Evolutionary conservation across 2,888 invertebrate species (phyloP).

Genomic region (Chloroclysta siterata): DNA sequence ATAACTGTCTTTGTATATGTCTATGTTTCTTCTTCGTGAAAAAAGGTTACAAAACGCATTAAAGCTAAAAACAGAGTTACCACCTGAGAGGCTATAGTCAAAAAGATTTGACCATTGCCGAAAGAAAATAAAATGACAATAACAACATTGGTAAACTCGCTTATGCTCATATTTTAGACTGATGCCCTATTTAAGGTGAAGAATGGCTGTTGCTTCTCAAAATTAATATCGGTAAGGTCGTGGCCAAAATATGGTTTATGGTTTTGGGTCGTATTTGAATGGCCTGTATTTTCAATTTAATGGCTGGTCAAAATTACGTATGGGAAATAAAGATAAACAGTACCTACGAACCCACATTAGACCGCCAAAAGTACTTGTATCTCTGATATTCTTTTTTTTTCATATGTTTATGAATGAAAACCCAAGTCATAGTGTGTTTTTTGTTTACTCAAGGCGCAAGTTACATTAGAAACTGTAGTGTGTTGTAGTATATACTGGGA

Average conservation of each 20-base stretch:
- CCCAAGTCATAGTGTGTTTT: too few relatives aligned
- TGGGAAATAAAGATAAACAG: constrained; percentile 26
- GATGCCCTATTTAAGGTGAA: constrained; percentile 29
- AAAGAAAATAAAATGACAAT: not conserved
- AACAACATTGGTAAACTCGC: not conserved
- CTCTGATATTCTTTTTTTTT: not conserved
- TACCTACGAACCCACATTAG: not conserved
- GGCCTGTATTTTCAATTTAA: constrained; percentile 28
- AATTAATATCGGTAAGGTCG: constrained; percentile 28
- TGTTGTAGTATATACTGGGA: not conserved
- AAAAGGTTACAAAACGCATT: too few relatives aligned
- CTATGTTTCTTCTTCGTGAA: too few relatives aligned
- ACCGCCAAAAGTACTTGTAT: not conserved
- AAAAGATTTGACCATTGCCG: too few relatives aligned
- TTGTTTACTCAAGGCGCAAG: too few relatives aligned
- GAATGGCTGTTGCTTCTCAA: constrained; percentile 21
- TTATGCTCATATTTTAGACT: constrained; percentile 38
- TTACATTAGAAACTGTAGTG: too few relatives aligned
- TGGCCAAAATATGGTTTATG: constrained; percentile 28
- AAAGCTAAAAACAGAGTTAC: too few relatives aligned
- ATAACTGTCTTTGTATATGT: too few relatives aligned
- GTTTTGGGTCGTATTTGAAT: constrained; percentile 27
- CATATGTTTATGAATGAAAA: too few relatives aligned
- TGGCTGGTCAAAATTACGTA: constrained; percentile 19
- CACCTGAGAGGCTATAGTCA: too few relatives aligned